phyloP scores from a whole-genome alignment of 2,797 vertebrate genomes.

The Trematomus bernacchii region DNA sequence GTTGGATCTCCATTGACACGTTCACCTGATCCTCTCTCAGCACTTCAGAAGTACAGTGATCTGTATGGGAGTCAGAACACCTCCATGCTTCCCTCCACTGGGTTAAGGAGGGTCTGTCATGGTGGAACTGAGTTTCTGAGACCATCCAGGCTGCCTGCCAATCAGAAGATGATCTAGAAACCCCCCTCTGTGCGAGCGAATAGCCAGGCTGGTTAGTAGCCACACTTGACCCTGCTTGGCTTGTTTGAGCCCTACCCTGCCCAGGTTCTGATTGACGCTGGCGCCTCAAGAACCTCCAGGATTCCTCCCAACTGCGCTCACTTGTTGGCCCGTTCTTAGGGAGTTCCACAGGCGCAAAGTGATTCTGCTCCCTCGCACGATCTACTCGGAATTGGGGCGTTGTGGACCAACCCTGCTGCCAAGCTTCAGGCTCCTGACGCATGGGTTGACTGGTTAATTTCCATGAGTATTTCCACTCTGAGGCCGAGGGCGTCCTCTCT shows the following conservation, averaged over 20 bases:
- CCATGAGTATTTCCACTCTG: conserved; percentile 71
- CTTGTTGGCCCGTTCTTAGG: conserved; percentile 55
- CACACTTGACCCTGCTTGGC: background rate
- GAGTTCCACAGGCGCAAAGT: conserved; percentile 39
- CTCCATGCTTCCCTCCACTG: conserved; percentile 74
- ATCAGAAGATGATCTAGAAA: conserved; percentile 40
- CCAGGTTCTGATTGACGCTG: conserved; percentile 33
- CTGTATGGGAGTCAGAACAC: conserved; percentile 44
- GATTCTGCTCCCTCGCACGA: conserved; percentile 26
- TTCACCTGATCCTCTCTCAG: conserved; percentile 17
- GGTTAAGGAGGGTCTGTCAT: conserved; percentile 63
- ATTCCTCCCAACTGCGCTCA: conserved; percentile 58
- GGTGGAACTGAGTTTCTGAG: conserved; percentile 56
- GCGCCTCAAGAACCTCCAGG: conserved; percentile 64
- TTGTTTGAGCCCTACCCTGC: background rate
- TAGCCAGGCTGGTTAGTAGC: background rate
- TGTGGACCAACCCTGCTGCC: conserved; percentile 67
- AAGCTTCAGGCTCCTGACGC: conserved; percentile 59
- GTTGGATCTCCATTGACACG: conserved; percentile 49
- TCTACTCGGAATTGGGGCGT: conserved; percentile 26
- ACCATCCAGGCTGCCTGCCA: conserved; percentile 72
- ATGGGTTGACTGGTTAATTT: conserved; percentile 46
- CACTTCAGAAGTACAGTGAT: conserved; percentile 15
- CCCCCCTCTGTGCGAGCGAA: background rate
- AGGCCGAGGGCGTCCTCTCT: conserved; percentile 15